Conservation (phyloP, 2,113 vertebrate species). For the human (Homo sapiens) region DNA sequence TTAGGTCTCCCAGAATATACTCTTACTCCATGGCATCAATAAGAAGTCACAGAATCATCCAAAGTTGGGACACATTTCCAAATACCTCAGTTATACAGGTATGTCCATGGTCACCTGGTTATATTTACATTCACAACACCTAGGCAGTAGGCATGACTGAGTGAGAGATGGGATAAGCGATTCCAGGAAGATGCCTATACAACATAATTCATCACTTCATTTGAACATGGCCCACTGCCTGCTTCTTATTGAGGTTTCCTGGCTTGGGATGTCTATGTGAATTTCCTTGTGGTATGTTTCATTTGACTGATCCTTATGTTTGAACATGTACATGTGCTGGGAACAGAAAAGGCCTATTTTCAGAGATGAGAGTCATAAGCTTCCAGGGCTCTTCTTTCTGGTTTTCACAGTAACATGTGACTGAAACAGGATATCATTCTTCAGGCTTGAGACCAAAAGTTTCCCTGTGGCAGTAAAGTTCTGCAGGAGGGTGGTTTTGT, state of each 20-base stretch:
- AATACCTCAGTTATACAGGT: neutral
- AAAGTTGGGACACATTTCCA: neutral
- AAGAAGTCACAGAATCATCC: neutral
- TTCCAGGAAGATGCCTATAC: neutral
- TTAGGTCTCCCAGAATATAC: neutral
- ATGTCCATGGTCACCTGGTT: neutral
- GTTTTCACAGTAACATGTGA: neutral
- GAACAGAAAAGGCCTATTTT: neutral
- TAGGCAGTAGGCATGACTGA: neutral
- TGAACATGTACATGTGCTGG: neutral
- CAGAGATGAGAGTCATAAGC: neutral
- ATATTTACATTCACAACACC: neutral
- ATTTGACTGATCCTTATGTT: neutral
- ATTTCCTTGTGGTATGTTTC: slow-evolving; percentile 6
- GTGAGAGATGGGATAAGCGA: neutral
- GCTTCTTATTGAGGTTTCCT: neutral
- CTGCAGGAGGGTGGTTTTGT: neutral
- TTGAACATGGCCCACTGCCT: neutral
- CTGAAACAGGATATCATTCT: neutral
- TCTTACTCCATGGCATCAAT: neutral
- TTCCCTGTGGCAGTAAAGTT: neutral
- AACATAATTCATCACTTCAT: neutral
- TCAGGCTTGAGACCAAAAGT: neutral
- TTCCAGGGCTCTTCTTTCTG: neutral
- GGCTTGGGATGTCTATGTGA: neutral